These are phyloP conservation scores for Battus philenor DNA, from an alignment of 1,140 invertebrate species.

Conservation along the genomic window DNA sequence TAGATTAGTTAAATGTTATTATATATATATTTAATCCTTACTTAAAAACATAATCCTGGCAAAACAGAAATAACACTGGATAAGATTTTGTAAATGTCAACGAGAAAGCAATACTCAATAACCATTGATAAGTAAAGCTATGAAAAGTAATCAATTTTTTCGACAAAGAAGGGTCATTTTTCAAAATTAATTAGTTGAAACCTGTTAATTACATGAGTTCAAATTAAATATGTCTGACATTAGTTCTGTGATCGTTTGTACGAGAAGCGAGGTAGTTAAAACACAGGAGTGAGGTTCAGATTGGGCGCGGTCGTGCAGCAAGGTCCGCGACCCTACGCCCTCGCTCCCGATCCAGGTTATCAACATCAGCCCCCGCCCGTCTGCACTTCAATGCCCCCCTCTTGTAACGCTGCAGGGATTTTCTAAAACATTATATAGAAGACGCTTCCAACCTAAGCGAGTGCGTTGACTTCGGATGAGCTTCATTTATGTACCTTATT, in stretches of 20 bases:
- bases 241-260: slow-evolving; percentile 19
- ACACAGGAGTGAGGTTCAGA: too few species aligned
- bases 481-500: slow-evolving; percentile 7
- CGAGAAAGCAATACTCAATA: too few species aligned
- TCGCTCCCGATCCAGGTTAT: slow-evolving; percentile 70
- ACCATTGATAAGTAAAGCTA: too few species aligned
- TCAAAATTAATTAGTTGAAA: too few species aligned
- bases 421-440: slow-evolving; percentile 62
- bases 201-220: too few species aligned
- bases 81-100: too few species aligned
- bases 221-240: too few species aligned
- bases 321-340: slow-evolving; percentile 59
- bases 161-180: neutral
- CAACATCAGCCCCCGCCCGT: slow-evolving; percentile 42
- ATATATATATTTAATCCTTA: too few species aligned
- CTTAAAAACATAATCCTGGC: too few species aligned
- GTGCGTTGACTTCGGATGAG: slow-evolving; percentile 53
- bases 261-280: slow-evolving; percentile 22
- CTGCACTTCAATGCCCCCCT: slow-evolving; percentile 28
- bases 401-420: slow-evolving; percentile 58
- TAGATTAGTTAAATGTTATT: too few species aligned
- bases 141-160: too few species aligned
- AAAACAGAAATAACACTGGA: too few species aligned
- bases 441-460: slow-evolving; percentile 37
- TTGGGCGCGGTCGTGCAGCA: slow-evolving; percentile 49